Evolutionary conservation across 2,797 vertebrate genomes (phyloP).

Genomic region (Oreochromis grahami): DNA sequence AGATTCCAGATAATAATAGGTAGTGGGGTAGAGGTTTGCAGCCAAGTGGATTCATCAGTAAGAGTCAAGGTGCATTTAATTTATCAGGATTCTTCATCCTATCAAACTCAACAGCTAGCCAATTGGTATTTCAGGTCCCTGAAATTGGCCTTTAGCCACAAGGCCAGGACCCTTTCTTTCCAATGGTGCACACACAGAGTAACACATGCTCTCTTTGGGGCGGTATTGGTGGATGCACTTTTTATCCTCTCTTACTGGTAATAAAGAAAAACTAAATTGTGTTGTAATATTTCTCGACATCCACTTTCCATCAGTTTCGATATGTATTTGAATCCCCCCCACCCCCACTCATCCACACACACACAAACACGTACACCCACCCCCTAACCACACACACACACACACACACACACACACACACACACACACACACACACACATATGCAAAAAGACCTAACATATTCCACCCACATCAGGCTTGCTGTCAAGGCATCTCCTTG

Average conservation of each 20-base stretch:
- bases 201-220: background rate
- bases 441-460: background rate
- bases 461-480: constrained; percentile 21
- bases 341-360: too few relatives aligned
- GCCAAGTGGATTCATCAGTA: constrained; percentile 69
- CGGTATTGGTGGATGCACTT: background rate
- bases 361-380: background rate
- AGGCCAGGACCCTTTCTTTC: constrained; percentile 10
- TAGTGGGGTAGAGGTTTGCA: constrained; percentile 25
- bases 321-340: constrained; percentile 2
- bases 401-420: background rate
- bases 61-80: constrained; percentile 68
- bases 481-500: background rate
- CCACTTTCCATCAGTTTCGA: background rate
- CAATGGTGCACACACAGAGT: background rate
- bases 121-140: constrained; percentile 46
- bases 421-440: background rate
- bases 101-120: constrained; percentile 56
- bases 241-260: background rate
- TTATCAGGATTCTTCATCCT: constrained; percentile 60
- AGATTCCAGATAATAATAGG: constrained; percentile 46
- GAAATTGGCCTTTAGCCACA: constrained; percentile 54
- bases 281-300: background rate
- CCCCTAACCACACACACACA: background rate
- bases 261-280: background rate